A percentile compares a stretch with the other conserved stretches of the same genome.
phyloP scores from a whole-genome alignment of 2,113 vertebrate species.

The Gavialis gangeticus region DNA sequence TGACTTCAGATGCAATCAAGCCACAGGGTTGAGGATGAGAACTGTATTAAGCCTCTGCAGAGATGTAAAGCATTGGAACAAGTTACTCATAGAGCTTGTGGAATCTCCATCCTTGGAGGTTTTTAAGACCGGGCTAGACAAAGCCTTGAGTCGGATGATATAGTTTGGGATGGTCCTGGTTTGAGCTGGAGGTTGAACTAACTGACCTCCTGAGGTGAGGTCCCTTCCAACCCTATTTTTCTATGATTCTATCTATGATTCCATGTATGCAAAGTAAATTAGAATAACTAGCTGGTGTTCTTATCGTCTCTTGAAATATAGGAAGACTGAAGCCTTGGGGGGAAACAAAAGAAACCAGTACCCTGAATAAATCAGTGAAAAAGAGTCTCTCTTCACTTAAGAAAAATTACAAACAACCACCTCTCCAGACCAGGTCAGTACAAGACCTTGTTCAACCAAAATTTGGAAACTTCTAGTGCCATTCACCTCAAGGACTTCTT shows the following conservation, averaged over 20 bases:
- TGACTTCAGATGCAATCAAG: background rate
- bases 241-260: too few species aligned
- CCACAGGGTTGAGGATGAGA: background rate
- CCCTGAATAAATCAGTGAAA: slow-evolving; percentile 59
- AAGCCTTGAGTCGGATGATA: too few species aligned
- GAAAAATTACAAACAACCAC: slow-evolving; percentile 89
- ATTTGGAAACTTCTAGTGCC: too few species aligned
- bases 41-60: background rate
- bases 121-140: too few species aligned
- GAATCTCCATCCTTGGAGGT: too few species aligned
- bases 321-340: slow-evolving; percentile 92
- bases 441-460: background rate
- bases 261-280: background rate
- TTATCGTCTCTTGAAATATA: slow-evolving; percentile 53
- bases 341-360: slow-evolving; percentile 81
- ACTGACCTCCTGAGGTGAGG: too few species aligned
- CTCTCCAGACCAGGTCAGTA: slow-evolving; percentile 85
- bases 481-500: too few species aligned
- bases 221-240: too few species aligned
- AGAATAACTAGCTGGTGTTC: background rate
- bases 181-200: too few species aligned
- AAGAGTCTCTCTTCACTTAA: slow-evolving; percentile 69
- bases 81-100: too few species aligned
- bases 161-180: too few species aligned
- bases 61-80: too few species aligned